Base-by-base conservation (phyloP, 2,113 vertebrate species). In the Leptobrachium ailaonicum region DNA sequence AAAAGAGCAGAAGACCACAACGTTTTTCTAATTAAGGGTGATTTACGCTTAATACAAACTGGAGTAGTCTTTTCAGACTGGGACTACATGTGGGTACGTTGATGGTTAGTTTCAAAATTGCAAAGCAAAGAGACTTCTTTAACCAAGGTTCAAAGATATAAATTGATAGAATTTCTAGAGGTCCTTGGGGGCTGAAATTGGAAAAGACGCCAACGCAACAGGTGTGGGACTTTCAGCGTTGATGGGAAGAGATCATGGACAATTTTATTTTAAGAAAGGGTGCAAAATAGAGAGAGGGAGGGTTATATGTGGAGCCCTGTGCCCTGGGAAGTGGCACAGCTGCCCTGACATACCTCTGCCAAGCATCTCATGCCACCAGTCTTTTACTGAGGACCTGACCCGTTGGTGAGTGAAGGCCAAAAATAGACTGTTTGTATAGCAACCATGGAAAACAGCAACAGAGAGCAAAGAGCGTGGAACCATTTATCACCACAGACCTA, bases 381-480 rank as follows among this genome's bases (percentile, higher is more conserved):
- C 56, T 63, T 71, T 56, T 68, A 71, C 6, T 14, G 44, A 79
- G 76, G 76, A n/a, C 43, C 50, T 45, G 14, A 69, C 42, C 66
- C 13, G 42, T 20, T 62, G 53, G 41, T 62, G 53, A 66, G 14
- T 14, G 60, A 68, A 56, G 64, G 41, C 66, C 69, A 66, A 14
- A 66, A 71, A 79, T 79, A 79, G 77, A 68, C 13, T 71, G 76
- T 64, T 71, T 62, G 50, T 41, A 40, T 79, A 71, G 77, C 77
- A 79, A 79, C 77, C 62, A 54, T 42, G 20, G 44, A 53, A 79
- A 71, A 79, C 32, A 79, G 77, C 77, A 79, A 79, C 77, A 63
- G 56, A 67, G 41, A 44, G 54, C n/a, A 64, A 12, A 41, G 40
- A 79, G 68, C 43, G 40, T 64, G 71, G 64, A 40, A 71, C 64